phyloP scores from a whole-genome alignment of 2,113 vertebrate species.

The Hucho hucho region DNA sequence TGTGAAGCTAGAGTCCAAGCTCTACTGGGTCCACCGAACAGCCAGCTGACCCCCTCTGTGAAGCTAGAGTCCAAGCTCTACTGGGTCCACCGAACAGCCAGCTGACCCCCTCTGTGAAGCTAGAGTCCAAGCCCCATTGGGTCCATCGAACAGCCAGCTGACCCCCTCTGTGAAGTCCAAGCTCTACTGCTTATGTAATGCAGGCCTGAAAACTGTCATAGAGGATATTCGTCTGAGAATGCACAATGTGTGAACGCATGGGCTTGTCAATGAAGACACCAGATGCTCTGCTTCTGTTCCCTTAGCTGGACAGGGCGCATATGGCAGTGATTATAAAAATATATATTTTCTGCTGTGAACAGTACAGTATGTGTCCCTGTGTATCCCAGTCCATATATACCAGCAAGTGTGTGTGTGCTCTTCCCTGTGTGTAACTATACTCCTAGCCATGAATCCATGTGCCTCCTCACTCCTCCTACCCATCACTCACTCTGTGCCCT shows the following conservation, averaged over 20 bases:
- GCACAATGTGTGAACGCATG: background rate
- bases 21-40: too few relatives aligned
- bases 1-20: too few relatives aligned
- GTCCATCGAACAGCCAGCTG: background rate
- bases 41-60: too few relatives aligned
- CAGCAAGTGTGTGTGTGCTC: background rate
- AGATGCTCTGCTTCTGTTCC: constrained; percentile 5
- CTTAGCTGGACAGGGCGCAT: background rate
- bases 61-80: too few relatives aligned
- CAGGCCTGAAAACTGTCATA: background rate
- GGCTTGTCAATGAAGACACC: constrained; percentile 1
- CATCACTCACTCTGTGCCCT: constrained; percentile 10
- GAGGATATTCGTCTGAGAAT: background rate
- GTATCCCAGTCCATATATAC: too few relatives aligned
- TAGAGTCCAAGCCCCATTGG: too few relatives aligned
- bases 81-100: too few relatives aligned
- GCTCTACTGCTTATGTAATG: background rate
- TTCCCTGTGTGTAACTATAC: background rate
- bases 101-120: too few relatives aligned
- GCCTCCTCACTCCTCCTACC: background rate
- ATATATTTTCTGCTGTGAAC: background rate
- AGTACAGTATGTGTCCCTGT: background rate
- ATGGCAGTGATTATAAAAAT: constrained; percentile 1
- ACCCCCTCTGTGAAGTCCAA: background rate
- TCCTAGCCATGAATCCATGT: background rate